A percentile compares a stretch with the other conserved stretches of the same genome.
These are phyloP conservation scores for Lepisosteus osseus DNA, from an alignment of 2,113 vertebrate species.

Conservation along the genomic window DNA sequence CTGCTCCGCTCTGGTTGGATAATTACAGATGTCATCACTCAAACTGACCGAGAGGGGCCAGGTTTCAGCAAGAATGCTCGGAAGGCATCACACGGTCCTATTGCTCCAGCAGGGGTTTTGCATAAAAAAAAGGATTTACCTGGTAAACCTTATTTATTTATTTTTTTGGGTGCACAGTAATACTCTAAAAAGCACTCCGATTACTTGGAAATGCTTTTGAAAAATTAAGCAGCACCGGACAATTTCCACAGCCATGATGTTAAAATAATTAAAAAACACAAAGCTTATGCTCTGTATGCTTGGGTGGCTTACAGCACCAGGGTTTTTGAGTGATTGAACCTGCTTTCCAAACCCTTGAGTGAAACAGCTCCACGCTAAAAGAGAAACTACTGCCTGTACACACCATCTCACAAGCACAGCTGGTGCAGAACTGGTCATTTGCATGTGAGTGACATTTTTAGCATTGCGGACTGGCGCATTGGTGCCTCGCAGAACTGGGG, in stretches of 20 bases:
- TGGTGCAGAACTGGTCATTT: conserved; percentile 13
- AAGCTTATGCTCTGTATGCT: neutral
- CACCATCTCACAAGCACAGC: neutral
- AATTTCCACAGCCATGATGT: too few species aligned
- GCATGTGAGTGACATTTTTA: conserved; percentile 11
- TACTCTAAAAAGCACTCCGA: neutral
- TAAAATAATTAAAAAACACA: neutral
- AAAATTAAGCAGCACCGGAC: too few species aligned
- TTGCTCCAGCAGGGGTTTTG: neutral
- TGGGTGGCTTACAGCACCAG: too few species aligned
- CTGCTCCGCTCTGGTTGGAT: neutral
- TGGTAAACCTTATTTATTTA: neutral
- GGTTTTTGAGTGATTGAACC: conserved; percentile 5
- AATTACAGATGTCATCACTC: neutral
- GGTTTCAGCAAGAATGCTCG: neutral
- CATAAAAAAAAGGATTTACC: neutral
- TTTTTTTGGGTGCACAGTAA: neutral
- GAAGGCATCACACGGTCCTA: neutral
- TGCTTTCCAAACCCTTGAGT: neutral
- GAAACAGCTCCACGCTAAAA: neutral
- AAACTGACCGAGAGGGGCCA: neutral
- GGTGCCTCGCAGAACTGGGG: too few species aligned
- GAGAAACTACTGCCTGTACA: neutral
- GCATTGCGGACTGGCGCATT: neutral
- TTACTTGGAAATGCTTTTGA: too few species aligned